phyloP scores from a whole-genome alignment of 2,113 vertebrate species.

The Spilogale gracilis region DNA sequence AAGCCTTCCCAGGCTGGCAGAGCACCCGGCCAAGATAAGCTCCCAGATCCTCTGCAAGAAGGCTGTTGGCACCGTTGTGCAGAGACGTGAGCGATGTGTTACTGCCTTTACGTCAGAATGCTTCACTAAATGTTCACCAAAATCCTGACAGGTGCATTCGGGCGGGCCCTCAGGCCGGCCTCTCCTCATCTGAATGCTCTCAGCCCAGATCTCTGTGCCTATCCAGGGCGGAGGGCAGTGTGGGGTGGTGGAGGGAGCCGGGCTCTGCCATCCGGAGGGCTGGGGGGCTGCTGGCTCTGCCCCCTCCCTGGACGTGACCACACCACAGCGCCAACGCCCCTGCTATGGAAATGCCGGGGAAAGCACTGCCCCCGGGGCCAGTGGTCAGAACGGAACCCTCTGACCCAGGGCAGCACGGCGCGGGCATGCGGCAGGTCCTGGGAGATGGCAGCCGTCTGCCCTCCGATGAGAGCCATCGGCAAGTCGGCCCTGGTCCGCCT shows the following conservation, averaged over 20 bases:
- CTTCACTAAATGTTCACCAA: neutral
- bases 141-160: fast-evolving
- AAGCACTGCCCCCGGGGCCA: fast-evolving
- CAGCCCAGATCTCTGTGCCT: fast-evolving
- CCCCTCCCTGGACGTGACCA: neutral
- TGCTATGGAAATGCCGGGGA: fast-evolving
- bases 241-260: fast-evolving
- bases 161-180: fast-evolving
- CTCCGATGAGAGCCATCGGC: fast-evolving
- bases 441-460: fast-evolving
- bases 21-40: neutral
- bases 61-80: fast-evolving
- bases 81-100: fast-evolving
- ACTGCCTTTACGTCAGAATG: neutral
- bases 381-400: no score
- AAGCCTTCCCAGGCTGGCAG: neutral
- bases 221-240: fast-evolving
- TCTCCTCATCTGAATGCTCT: fast-evolving
- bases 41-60: neutral
- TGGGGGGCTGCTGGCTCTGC: neutral
- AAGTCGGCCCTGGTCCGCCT: fast-evolving
- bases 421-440: fast-evolving
- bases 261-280: no score
- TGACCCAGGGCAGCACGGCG: fast-evolving
- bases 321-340: fast-evolving